Evolutionary conservation across 2,888 invertebrate genomes (phyloP).

Genomic region (Megalurothrips usitatus): DNA sequence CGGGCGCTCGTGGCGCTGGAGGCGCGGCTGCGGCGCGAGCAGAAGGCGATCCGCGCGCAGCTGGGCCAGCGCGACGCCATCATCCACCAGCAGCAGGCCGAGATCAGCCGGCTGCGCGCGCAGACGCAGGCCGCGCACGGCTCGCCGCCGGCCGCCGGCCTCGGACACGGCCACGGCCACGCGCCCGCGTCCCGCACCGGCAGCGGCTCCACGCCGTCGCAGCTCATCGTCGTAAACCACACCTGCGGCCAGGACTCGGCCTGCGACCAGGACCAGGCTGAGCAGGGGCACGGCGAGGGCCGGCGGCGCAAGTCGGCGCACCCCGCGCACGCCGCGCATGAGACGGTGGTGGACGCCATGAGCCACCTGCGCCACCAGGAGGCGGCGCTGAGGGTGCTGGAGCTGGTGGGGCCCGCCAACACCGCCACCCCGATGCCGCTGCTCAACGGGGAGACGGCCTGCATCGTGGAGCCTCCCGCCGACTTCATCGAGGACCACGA

Average conservation of each 20-base stretch:
- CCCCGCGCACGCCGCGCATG: neutral
- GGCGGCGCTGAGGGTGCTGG: conserved; percentile 13
- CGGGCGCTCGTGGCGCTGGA: conserved; percentile 67
- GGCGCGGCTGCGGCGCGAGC: conserved; percentile 66
- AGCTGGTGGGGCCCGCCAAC: conserved; percentile 1
- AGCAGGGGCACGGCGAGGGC: neutral
- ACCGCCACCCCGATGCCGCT: neutral
- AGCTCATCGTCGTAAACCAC: conserved; percentile 14
- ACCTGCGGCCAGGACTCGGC: conserved; percentile 13
- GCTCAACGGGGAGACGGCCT: conserved; percentile 45
- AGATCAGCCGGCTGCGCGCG: conserved; percentile 58
- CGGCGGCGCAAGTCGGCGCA: neutral
- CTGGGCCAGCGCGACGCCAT: conserved; percentile 67
- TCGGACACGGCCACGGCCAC: neutral
- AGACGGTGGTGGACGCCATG: conserved; percentile 11
- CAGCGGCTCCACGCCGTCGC: conserved; percentile 39
- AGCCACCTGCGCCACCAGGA: conserved; percentile 21
- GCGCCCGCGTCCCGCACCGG: conserved; percentile 42
- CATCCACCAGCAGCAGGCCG: conserved; percentile 63
- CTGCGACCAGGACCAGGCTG: neutral
- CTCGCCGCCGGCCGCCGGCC: conserved; percentile 33
- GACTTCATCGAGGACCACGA: conserved; percentile 44
- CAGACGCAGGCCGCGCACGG: conserved; percentile 34
- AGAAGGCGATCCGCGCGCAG: conserved; percentile 63
- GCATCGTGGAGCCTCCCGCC: conserved; percentile 40